Conservation (phyloP, 2,888 invertebrate genomes). For the Drosophila picticornis region DNA sequence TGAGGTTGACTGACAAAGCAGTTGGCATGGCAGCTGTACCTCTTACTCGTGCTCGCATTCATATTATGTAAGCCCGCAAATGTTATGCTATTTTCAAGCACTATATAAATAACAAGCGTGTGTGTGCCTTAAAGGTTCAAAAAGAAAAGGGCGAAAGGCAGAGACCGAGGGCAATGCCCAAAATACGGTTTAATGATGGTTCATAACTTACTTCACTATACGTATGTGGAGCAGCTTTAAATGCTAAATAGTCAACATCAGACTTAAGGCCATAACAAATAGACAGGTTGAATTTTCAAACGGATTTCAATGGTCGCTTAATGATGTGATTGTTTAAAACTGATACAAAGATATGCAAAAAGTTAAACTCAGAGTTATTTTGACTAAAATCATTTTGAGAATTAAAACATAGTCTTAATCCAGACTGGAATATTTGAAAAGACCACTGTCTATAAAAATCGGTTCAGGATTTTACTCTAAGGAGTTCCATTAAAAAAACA, state of each 20-base stretch:
- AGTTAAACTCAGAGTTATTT: background rate
- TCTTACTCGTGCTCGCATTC: slow-evolving; percentile 3
- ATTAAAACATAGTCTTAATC: background rate
- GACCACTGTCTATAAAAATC: background rate
- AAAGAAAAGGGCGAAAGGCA: slow-evolving; percentile 74
- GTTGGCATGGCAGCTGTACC: slow-evolving; percentile 39
- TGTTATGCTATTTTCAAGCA: slow-evolving; percentile 79
- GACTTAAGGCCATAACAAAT: background rate
- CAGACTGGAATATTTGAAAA: no score
- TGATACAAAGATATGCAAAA: background rate
- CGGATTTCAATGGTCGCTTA: background rate
- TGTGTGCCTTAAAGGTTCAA: slow-evolving; percentile 50
- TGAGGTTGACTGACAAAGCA: slow-evolving; percentile 40
- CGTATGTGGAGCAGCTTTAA: slow-evolving; percentile 8
- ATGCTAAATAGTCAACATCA: slow-evolving; percentile 6
- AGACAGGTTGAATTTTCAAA: background rate
- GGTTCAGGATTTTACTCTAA: background rate
- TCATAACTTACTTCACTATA: slow-evolving; percentile 16
- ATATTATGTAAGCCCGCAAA: slow-evolving; percentile 69
- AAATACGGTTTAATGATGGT: slow-evolving; percentile 20
- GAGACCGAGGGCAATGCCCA: slow-evolving; percentile 30
- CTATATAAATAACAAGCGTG: slow-evolving; percentile 69
- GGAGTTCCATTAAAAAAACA: background rate
- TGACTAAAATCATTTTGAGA: background rate
- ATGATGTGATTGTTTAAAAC: background rate